These are phyloP conservation scores for Catostomus latipinnis DNA, from an alignment of 2,797 vertebrate genomes.

Conservation along the genomic window DNA sequence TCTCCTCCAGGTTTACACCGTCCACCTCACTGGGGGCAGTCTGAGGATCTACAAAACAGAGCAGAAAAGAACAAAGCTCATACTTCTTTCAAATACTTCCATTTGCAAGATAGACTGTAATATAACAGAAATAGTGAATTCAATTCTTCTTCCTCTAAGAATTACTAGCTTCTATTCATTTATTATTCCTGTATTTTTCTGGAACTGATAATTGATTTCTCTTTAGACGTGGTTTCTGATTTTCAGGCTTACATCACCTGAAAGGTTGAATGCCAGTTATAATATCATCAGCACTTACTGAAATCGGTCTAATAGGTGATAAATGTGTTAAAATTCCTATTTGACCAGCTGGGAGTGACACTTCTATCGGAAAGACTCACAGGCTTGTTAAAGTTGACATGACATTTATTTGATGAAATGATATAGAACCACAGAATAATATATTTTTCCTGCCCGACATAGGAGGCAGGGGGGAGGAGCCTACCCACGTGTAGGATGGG, in stretches of 20 bases:
- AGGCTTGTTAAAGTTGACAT: too few species aligned
- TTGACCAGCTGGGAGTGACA: neutral
- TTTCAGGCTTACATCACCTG: neutral
- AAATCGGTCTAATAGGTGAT: neutral
- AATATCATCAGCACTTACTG: neutral
- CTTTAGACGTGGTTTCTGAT: neutral
- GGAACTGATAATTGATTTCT: neutral
- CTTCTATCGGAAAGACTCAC: neutral
- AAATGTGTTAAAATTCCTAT: neutral
- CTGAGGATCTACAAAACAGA: slow-evolving; percentile 86
- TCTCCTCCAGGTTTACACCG: slow-evolving; percentile 99
- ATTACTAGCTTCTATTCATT: neutral
- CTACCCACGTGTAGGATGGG: too few species aligned
- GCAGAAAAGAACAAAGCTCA: neutral
- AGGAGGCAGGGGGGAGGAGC: too few species aligned
- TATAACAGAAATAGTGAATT: neutral
- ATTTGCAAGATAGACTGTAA: neutral
- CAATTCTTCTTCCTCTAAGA: neutral
- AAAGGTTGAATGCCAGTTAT: neutral
- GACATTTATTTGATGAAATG: too few species aligned
- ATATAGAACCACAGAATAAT: too few species aligned
- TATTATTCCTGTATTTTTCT: neutral
- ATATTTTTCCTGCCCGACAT: too few species aligned
- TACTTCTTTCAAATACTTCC: neutral
- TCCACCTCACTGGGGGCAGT: slow-evolving; percentile 96